Evolutionary conservation across 2,113 vertebrate species (phyloP).

Genomic region (Gnathonemus echidnorhynchus): DNA sequence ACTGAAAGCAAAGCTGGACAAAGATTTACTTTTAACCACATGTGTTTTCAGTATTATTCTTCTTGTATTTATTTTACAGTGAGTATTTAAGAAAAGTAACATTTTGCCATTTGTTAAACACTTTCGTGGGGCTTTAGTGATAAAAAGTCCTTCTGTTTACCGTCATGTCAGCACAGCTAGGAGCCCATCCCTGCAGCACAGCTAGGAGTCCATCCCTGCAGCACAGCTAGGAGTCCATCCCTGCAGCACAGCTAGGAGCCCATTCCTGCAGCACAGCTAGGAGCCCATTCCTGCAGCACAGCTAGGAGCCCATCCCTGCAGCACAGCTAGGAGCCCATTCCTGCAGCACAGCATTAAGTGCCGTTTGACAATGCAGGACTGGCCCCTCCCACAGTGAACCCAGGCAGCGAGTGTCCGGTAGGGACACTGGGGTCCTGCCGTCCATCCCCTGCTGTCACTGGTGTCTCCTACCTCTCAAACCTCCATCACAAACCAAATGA

Average conservation of each 20-base stretch:
- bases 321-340: neutral
- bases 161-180: neutral
- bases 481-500: constrained; percentile 17
- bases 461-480: neutral
- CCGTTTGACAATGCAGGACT: neutral
- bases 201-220: no score
- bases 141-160: neutral
- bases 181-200: neutral
- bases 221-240: no score
- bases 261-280: no score
- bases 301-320: no score
- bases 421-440: neutral
- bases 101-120: neutral
- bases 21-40: neutral
- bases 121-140: neutral
- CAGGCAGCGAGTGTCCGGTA: neutral
- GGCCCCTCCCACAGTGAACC: no score
- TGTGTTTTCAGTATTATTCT: neutral
- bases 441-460: neutral
- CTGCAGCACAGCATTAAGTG: neutral
- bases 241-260: no score
- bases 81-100: neutral
- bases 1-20: neutral
- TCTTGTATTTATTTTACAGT: neutral
- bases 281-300: no score